Conservation (phyloP, 2,797 vertebrate genomes). For the Astyanax mexicanus region DNA sequence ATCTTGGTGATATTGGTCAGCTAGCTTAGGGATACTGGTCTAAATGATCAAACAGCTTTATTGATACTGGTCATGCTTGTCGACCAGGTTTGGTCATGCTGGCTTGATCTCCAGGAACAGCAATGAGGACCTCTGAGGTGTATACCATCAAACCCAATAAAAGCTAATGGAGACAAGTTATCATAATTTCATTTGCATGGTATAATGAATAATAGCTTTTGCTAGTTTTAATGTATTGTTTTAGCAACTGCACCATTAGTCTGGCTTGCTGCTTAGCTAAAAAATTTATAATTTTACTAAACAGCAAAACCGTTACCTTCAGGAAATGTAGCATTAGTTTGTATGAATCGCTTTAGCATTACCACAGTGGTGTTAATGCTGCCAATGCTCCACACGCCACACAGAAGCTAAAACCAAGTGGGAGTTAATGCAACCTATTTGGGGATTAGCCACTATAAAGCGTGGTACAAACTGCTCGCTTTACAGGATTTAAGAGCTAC, state of each 20-base stretch:
- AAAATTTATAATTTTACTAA: not conserved
- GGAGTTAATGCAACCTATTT: slow-evolving; percentile 1
- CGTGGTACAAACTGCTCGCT: not conserved
- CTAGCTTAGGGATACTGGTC: no score
- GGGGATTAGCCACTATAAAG: slow-evolving; percentile 7
- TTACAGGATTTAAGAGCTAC: slow-evolving; percentile 20
- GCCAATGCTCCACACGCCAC: not conserved
- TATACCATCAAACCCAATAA: not conserved
- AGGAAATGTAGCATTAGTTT: not conserved
- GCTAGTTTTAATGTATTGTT: slow-evolving; percentile 19
- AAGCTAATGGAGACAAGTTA: not conserved
- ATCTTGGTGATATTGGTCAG: no score
- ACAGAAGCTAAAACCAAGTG: not conserved
- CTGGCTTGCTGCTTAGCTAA: not conserved
- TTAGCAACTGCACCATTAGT: not conserved
- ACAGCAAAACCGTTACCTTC: not conserved
- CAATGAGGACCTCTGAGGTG: no score
- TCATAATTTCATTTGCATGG: slow-evolving; percentile 2
- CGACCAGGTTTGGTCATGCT: no score
- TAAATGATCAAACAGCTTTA: no score
- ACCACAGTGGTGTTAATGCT: not conserved
- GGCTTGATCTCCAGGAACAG: no score
- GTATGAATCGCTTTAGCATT: not conserved
- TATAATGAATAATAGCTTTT: not conserved
- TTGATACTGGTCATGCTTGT: no score